These are phyloP conservation scores for Stenopsyche tienmushanensis DNA, from an alignment of 1,140 invertebrate species.

Conservation along the genomic window DNA sequence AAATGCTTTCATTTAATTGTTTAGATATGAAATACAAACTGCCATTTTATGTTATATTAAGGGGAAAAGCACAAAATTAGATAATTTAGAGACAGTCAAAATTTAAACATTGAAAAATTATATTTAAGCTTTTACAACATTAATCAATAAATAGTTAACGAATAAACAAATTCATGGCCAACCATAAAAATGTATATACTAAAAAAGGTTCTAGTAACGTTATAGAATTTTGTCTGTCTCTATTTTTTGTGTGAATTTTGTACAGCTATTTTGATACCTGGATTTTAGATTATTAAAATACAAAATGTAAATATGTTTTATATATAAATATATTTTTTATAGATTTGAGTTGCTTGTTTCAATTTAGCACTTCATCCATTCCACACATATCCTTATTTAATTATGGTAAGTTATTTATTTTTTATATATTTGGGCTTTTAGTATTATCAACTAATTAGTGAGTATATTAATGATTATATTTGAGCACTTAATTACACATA, in stretches of 20 bases:
- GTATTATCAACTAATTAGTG: neutral
- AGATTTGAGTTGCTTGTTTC: slow-evolving; percentile 26
- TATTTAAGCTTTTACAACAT: too few species aligned
- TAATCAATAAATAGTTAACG: too few species aligned
- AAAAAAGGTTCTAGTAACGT: too few species aligned
- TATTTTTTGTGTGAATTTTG: slow-evolving; percentile 34
- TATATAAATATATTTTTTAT: slow-evolving; percentile 34
- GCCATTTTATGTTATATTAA: slow-evolving; percentile 28
- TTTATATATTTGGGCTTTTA: neutral
- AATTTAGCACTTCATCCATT: slow-evolving; percentile 15
- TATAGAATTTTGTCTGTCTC: slow-evolving; percentile 38
- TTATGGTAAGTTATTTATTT: too few species aligned
- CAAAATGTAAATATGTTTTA: slow-evolving; percentile 39
- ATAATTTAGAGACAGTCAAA: slow-evolving; percentile 33
- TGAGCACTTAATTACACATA: neutral
- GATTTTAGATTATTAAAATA: slow-evolving; percentile 34
- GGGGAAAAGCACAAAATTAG: slow-evolving; percentile 21
- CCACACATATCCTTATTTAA: too few species aligned
- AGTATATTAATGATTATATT: neutral
- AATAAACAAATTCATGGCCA: too few species aligned
- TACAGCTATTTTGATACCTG: slow-evolving; percentile 36
- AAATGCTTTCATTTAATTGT: slow-evolving; percentile 8
- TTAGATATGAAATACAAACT: slow-evolving; percentile 20
- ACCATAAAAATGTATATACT: too few species aligned
- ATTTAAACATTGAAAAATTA: too few species aligned